phyloP scores from a whole-genome alignment of 2,797 vertebrate species.

The Pipistrellus nathusii region DNA sequence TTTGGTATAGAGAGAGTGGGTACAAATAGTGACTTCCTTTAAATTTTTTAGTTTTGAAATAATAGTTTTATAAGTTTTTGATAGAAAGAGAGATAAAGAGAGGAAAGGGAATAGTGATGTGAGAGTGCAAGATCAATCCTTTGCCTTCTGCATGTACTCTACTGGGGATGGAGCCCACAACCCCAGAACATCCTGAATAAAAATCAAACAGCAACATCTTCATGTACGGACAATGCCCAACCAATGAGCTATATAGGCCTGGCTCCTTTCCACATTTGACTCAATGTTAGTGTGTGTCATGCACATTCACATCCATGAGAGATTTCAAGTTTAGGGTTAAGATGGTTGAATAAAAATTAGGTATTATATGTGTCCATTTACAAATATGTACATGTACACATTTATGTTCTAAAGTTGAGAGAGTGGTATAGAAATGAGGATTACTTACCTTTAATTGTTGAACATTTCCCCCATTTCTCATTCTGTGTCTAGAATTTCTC shows the following conservation, averaged over 20 bases:
- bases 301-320: background rate
- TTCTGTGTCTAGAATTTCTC: too few species aligned
- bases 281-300: background rate
- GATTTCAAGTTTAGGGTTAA: background rate
- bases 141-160: too few species aligned
- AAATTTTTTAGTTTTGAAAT: background rate
- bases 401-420: background rate
- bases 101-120: too few species aligned
- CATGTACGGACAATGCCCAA: too few species aligned
- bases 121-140: too few species aligned
- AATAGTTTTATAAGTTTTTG: too few species aligned
- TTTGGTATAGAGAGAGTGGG: background rate
- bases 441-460: background rate
- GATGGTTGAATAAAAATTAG: background rate
- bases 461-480: too few species aligned
- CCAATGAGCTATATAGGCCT: too few species aligned
- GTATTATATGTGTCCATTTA: background rate
- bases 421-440: background rate
- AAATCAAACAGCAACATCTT: too few species aligned
- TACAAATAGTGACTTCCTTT: background rate
- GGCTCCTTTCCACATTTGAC: background rate
- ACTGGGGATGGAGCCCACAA: too few species aligned
- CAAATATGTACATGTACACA: background rate
- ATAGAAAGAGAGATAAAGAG: too few species aligned
- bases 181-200: too few species aligned